phyloP scores from a whole-genome alignment of 2,888 invertebrate genomes.

The Lasioglossum malachurum region DNA sequence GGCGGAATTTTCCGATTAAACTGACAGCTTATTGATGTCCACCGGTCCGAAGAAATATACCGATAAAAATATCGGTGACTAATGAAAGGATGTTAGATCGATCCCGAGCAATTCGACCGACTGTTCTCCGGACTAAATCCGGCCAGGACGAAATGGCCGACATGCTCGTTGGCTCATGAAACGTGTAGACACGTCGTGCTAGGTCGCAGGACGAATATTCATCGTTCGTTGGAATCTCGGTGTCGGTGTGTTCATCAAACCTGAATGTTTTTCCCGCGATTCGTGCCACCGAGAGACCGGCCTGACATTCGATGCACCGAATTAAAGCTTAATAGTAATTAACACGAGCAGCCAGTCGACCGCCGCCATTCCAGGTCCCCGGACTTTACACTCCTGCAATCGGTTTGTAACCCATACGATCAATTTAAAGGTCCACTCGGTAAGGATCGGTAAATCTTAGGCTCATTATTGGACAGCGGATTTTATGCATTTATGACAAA shows the following conservation, averaged over 20 bases:
- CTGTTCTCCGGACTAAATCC: conserved; percentile 11
- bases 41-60: not conserved
- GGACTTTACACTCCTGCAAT: not conserved
- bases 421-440: too few relatives aligned
- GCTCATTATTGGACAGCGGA: too few relatives aligned
- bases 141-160: conserved; percentile 59
- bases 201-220: conserved; percentile 72
- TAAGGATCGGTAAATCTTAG: too few relatives aligned
- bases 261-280: conserved; percentile 60
- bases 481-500: too few relatives aligned
- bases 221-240: conserved; percentile 58
- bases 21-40: not conserved
- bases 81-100: conserved; percentile 54
- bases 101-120: conserved; percentile 11
- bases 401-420: not conserved
- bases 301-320: not conserved
- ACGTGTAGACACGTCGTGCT: conserved; percentile 67
- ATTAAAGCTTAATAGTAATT: conserved; percentile 47
- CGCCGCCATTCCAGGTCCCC: not conserved
- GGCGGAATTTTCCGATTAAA: not conserved
- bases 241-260: conserved; percentile 69
- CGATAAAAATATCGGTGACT: conserved; percentile 36
- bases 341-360: not conserved
- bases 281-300: conserved; percentile 23
- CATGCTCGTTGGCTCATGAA: conserved; percentile 74